These are phyloP conservation scores for Heliocidaris erythrogramma DNA, from an alignment of 35 echinoderm and acorn worm genomes.

Conservation along the genomic window DNA sequence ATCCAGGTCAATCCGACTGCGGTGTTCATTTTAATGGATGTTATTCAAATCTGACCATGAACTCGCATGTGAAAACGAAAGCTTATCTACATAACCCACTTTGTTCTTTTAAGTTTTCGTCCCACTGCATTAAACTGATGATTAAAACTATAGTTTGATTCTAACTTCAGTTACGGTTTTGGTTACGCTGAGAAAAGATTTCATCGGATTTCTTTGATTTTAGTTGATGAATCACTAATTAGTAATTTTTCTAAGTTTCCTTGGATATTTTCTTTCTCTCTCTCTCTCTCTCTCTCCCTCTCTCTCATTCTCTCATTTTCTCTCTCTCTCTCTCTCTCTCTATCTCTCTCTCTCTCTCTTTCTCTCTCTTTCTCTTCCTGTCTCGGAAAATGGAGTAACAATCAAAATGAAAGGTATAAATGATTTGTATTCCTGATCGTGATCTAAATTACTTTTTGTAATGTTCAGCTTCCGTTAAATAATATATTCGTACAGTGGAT, in stretches of 20 bases:
- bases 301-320: background rate
- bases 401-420: too few relatives aligned
- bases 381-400: background rate
- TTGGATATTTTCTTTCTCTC: background rate
- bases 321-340: background rate
- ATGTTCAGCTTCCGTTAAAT: too few relatives aligned
- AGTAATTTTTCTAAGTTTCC: background rate
- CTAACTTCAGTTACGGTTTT: background rate
- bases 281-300: background rate
- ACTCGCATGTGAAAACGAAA: background rate
- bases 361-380: background rate
- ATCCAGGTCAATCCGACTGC: background rate
- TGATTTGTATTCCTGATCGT: too few relatives aligned
- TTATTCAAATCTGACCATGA: background rate
- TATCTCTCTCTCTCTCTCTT: background rate
- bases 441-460: too few relatives aligned
- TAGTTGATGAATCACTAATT: constrained; percentile 4
- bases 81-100: background rate
- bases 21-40: background rate
- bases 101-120: background rate
- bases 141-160: background rate
- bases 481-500: too few relatives aligned
- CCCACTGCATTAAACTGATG: background rate
- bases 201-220: background rate
- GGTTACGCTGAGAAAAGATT: background rate